These are phyloP conservation scores for Willowsia nigromaculata DNA, from an alignment of 2,888 invertebrate species.

Conservation along the genomic window DNA sequence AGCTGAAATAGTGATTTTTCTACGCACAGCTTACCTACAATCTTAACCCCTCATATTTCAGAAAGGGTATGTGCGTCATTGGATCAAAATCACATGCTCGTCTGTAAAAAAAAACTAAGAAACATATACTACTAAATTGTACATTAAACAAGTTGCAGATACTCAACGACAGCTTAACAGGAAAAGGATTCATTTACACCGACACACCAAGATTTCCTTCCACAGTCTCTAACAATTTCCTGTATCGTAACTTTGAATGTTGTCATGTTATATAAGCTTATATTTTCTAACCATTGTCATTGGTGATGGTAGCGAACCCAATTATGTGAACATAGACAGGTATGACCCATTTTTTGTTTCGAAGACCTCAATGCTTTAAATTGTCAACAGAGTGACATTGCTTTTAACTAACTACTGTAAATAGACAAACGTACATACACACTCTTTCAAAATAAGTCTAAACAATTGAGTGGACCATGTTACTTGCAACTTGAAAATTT, in stretches of 20 bases:
- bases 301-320: not conserved
- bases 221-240: not conserved
- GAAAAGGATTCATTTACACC: conserved; percentile 15
- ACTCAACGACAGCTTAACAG: not conserved
- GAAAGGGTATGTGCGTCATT: conserved; percentile 20
- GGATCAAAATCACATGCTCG: not conserved
- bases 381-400: no score
- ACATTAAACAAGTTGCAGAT: not conserved
- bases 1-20: not conserved
- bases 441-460: not conserved
- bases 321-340: no score
- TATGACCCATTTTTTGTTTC: no score
- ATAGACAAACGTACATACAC: not conserved
- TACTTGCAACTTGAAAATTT: not conserved
- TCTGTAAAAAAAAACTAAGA: not conserved
- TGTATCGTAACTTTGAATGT: not conserved
- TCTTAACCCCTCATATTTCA: not conserved
- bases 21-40: not conserved
- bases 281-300: not conserved
- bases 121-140: not conserved
- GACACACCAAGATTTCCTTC: conserved; percentile 32
- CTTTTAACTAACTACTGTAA: no score
- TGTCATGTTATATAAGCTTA: not conserved
- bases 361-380: no score
- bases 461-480: not conserved